Evolutionary conservation across 2,797 vertebrate species (phyloP), one percentile per base, ranked within the genome.

Genomic region (Premnoplex brunnescens): DNA sequence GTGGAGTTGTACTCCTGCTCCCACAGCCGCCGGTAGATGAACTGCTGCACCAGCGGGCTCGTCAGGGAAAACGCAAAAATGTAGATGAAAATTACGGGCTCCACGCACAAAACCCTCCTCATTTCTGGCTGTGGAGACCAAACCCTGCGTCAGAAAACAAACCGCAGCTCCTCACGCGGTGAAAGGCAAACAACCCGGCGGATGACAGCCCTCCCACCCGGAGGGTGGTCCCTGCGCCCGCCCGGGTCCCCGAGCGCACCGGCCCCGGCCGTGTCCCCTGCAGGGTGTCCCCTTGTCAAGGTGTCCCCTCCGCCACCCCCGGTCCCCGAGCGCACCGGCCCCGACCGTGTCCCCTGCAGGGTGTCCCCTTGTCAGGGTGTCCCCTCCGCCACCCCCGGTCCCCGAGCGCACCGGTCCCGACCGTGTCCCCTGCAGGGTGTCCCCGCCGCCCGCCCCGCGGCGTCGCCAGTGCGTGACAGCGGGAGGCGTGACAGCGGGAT

Each of bases 1-100:
- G 97, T 98, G 59, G 98, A 98, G 97, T 99, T 99, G 59, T 98
- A 98, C 44, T 98, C 96, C 28, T 98, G 97, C 82, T 98, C 89
- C 99, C 99, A 99, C 43, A 99, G 97, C 60, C 98, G 97, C 51
- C 98, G 97, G 96, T 99, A 99, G 49, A 99, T 97, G 64, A 99
- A 99, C 85, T 99, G 99, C 91, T 99, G 98, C 10, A 98, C 92
- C 58, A 99, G 95, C 2, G 99, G 99, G 48, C 73, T 92, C 1
- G 90, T 95, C 95, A 99, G 64, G 62, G 98, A 98, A 59, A 34
- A 76, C 43, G 98, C 98, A 72, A 99, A 99, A 4, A 98, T 89
- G 44, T 98, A 99, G n/a, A 99, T 34, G 56, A 98, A 98, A 85
- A 99, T 98, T 44, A 99, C 97, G 1, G 99, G 99, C 93, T 99